phyloP scores from a whole-genome alignment of 2,797 vertebrate genomes.

The Pipistrellus nathusii region DNA sequence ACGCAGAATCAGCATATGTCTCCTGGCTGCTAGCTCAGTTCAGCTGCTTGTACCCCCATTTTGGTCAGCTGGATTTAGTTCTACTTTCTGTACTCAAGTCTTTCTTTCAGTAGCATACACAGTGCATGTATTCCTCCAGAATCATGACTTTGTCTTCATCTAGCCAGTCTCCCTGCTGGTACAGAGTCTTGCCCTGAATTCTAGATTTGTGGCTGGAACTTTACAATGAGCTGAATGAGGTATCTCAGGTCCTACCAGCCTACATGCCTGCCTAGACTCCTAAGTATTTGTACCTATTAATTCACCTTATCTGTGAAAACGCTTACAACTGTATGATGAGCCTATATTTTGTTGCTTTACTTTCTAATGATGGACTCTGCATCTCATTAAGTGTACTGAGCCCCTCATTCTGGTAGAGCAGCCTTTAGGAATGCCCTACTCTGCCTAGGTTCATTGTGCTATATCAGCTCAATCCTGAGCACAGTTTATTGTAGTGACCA shows the following conservation, averaged over 20 bases:
- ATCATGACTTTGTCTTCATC: background rate
- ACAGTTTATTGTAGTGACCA: background rate
- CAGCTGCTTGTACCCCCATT: background rate
- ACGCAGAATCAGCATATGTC: background rate
- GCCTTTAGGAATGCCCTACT: background rate
- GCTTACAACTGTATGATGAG: background rate
- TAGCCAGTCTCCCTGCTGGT: background rate
- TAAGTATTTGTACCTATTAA: background rate
- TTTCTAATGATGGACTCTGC: background rate
- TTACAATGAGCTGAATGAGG: background rate
- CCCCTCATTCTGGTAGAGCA: background rate
- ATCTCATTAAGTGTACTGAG: background rate
- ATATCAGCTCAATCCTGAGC: background rate
- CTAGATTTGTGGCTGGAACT: background rate
- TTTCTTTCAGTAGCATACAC: background rate
- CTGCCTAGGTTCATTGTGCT: background rate
- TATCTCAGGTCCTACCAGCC: background rate
- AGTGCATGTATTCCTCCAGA: background rate
- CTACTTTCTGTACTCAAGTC: background rate
- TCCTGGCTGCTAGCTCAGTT: background rate
- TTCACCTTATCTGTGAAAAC: background rate
- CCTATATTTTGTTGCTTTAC: background rate
- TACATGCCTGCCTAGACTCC: background rate
- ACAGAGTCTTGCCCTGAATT: background rate
- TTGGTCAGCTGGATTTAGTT: background rate